A percentile compares a stretch with the other conserved stretches of the same genome.
Conservation (phyloP, 2,888 invertebrate genomes). For the Cryptus viduatorius region DNA sequence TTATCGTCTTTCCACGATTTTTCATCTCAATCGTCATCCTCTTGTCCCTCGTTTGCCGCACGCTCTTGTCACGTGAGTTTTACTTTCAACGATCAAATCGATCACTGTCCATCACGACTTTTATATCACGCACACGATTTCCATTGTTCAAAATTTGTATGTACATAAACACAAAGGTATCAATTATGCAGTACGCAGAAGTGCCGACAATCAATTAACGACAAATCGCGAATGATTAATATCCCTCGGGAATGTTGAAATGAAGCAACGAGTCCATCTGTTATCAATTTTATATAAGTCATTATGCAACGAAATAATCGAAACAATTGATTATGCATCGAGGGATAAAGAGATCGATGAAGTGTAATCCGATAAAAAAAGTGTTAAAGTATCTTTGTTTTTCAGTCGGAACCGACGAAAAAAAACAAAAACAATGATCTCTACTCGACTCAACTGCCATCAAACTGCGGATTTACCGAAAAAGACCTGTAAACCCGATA, state of each 20-base stretch:
- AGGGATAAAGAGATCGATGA: too few relatives aligned
- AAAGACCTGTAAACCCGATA: background rate
- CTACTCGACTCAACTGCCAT: background rate
- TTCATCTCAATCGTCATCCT: slow-evolving; percentile 37
- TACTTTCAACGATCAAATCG: background rate
- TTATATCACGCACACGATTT: background rate
- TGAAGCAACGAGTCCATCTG: background rate
- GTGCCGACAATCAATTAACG: background rate
- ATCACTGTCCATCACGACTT: background rate
- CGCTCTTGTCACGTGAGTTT: slow-evolving; percentile 62
- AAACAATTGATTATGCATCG: too few relatives aligned
- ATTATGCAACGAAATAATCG: background rate
- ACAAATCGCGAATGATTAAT: background rate
- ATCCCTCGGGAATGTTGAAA: background rate
- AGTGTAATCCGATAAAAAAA: too few relatives aligned
- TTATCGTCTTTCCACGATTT: background rate
- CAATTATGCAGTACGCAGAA: background rate
- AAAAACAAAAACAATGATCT: background rate
- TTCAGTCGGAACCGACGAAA: background rate
- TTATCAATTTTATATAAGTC: slow-evolving; percentile 1
- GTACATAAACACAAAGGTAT: background rate
- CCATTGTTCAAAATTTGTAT: background rate
- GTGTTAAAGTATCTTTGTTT: too few relatives aligned
- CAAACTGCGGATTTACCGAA: background rate
- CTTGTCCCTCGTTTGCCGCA: slow-evolving; percentile 27